Evolutionary conservation across 2,888 invertebrate genomes (phyloP), one percentile per base, ranked within the genome.

Genomic region (Melangyna quadrimaculata): DNA sequence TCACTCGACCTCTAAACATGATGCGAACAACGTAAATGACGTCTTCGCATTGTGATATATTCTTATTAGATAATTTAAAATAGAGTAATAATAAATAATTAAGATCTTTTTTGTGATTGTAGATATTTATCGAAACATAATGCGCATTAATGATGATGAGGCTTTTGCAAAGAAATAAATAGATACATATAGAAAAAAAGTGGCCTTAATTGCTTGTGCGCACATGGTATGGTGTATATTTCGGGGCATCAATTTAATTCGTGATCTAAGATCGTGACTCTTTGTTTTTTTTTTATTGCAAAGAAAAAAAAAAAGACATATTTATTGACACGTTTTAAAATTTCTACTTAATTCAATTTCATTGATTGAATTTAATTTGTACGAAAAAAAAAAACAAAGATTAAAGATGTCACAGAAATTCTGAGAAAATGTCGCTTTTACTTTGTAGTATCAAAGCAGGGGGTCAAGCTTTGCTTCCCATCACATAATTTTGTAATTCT

Each of bases 261-360:
- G 27, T 45, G 65, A 55, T 55, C 29, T 65, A 24, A 45, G 45
- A 65, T 65, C 45, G 65, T 65, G 43, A 45, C 45, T 65, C 45
- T 63, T 43, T 10, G 17, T 45, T 9, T 32, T 32, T 57, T 12
- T 55, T 9, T 55, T 55, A 32, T 53, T 53, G 27, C 51, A 24
- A 22, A 27, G 14, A 12, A 51, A 48, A 48, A 24, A 9, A 48
- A 48, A 24, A 9, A 43, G 7, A 55, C 29, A n/a, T 3, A 29
- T 17, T 35, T 17, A 32, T 10, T 32, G 57, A 57, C 6, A 32
- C 57, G 10, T 32, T 12, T 17, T 32, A 10, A 59, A 35, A 55
- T 57, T n/a, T 24, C 3, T 22, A 6, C 12, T 43, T 9, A 10
- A 35, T 63, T 63, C 29, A 12, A 29, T 43, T 63, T n/a, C 1